Evolutionary conservation across 2,888 invertebrate species (phyloP), one percentile per base, ranked within the genome.

Genomic region (Icerya purchasi): DNA sequence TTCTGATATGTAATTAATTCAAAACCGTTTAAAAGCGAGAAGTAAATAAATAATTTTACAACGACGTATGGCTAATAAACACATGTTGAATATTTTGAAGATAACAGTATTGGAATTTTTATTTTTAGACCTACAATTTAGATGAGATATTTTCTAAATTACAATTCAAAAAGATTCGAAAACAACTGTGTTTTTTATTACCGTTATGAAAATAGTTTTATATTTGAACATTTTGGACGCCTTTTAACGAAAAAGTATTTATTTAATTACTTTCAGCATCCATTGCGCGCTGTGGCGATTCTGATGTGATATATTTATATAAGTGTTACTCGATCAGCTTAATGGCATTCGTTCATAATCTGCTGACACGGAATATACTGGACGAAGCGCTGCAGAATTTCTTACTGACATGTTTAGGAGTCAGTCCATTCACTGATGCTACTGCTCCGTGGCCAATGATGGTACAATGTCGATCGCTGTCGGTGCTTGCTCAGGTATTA

Each of bases 401-500:
- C 57, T 73, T 88, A 36, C 72, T 88, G 59, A 77, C 78, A 63
- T 83, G 86, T 69, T 74, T 89, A 50, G 82, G 84, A 1, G 83
- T 88, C 0, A 77, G 80, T 1, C 78, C 81, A 22, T 76, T 77
- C 0, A 81, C 81, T 62, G 73, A 72, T 56, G 75, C 76, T 1
- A 78, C 57, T 52, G 67, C 66, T 36, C 77, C 77, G 0, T 88
- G 88, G 88, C 86, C 86, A 1, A 73, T 88, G 57, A 83, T 83
- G 66, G 83, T 86, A 2, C 81, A 81, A 68, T 80, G 82, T 0
- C 81, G 93, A 72, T 90, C 80, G 61, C 78, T 80, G 66, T 86
- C 79, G 64, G 88, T 82, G 67, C 78, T 94, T 22, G 89, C 91
- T 20, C 88, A 93, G 73, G 78, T 82, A 67, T 62, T n/a, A n/a